These are phyloP conservation scores for Oxytorus armatus DNA, from an alignment of 2,888 invertebrate species.

Conservation along the genomic window DNA sequence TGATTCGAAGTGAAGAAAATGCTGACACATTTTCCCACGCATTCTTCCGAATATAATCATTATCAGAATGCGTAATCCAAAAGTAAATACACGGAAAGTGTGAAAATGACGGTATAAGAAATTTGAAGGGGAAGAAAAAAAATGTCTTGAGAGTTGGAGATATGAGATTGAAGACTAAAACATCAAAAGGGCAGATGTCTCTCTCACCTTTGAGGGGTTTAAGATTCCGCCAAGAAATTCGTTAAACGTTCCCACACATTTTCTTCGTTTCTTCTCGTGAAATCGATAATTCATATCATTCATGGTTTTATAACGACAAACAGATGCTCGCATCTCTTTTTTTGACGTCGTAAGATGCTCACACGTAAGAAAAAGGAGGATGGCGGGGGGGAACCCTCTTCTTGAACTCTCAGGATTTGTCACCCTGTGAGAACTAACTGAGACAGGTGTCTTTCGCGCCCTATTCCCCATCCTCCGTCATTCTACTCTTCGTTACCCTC, in stretches of 20 bases:
- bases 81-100: neutral
- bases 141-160: neutral
- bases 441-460: conserved; percentile 39
- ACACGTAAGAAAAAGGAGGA: neutral
- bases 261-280: conserved; percentile 5
- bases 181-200: conserved; percentile 26
- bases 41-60: neutral
- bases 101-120: neutral
- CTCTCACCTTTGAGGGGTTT: conserved; percentile 18
- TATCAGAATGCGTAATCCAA: neutral
- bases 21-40: neutral
- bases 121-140: conserved; percentile 3
- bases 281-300: conserved; percentile 54
- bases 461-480: neutral
- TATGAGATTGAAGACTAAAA: conserved; percentile 6
- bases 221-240: conserved; percentile 15
- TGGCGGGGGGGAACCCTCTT: conserved; percentile 1
- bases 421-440: conserved; percentile 45
- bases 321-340: conserved; percentile 20
- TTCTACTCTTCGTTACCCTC: conserved; percentile 2
- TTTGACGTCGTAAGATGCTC: conserved; percentile 12
- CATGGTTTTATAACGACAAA: conserved; percentile 35
- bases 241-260: conserved; percentile 35
- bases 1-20: too few species aligned
- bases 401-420: conserved; percentile 27